Evolutionary conservation across 2,113 vertebrate genomes (phyloP).

Genomic region (Cyanistes caeruleus): DNA sequence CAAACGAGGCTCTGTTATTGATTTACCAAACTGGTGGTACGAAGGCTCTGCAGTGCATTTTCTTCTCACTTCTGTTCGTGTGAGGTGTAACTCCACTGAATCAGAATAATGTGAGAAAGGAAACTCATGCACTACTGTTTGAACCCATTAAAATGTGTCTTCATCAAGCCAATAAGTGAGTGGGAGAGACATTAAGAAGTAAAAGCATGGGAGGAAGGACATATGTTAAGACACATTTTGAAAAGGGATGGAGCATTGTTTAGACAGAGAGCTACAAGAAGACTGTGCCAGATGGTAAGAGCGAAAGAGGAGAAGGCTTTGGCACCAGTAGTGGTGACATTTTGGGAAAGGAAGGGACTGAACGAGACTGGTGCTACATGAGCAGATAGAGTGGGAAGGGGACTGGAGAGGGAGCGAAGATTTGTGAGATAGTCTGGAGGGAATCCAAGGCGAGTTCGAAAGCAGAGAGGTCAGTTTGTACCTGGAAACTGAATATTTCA

Average conservation of each 20-base stretch:
- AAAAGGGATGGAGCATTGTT: constrained; percentile 64
- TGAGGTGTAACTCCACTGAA: constrained; percentile 59
- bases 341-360: constrained; percentile 60
- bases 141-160: constrained; percentile 64
- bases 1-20: constrained; percentile 2
- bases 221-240: constrained; percentile 70
- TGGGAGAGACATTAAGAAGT: constrained; percentile 66
- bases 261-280: constrained; percentile 64
- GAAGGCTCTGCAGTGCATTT: constrained; percentile 33
- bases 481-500: constrained; percentile 42
- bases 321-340: constrained; percentile 66
- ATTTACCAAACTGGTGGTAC: neutral
- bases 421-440: constrained; percentile 63
- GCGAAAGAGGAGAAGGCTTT: constrained; percentile 71
- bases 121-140: constrained; percentile 49
- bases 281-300: constrained; percentile 63
- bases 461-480: constrained; percentile 44
- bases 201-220: constrained; percentile 70
- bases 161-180: constrained; percentile 67
- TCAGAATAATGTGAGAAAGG: constrained; percentile 64
- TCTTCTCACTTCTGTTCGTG: constrained; percentile 59
- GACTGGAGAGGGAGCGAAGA: neutral
- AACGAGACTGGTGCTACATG: constrained; percentile 48
- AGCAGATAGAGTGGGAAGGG: constrained; percentile 61
- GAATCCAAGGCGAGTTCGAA: constrained; percentile 31